Base-by-base conservation (phyloP, 2,888 invertebrate species). In the Dicycla oo region DNA sequence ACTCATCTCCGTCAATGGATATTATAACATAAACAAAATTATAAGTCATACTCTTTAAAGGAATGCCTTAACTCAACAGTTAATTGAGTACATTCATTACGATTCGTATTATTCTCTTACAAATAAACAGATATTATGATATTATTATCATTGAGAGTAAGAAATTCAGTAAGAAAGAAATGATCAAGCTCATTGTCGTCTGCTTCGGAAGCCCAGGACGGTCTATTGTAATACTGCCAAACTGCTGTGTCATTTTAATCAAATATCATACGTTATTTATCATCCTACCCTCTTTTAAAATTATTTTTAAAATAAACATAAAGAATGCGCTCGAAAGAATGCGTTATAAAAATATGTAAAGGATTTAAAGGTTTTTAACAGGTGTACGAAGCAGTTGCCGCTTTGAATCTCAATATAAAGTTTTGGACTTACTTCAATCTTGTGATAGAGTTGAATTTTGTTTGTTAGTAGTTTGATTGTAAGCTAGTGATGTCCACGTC, bases 321-420 rank as follows among this genome's bases (percentile, higher is more conserved):
- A 93, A 92, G 92, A 93, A 93, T 93, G 90, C 86, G 76, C 86
- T 87, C 86, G 64, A 83, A 93, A 92, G 94, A 94, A 94, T 94
- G 93, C 91, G 91, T 89, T 92, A 93, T 89, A 90, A 94, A 94
- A 94, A 94, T 94, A 94, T 93, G 91, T 93, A 91, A 92, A 93
- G 92, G 93, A 92, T 93, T 94, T 91, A 89, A 90, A 89, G 89
- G 90, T 89, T 90, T 89, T 90, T 92, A 94, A 94, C 94, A 94
- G 94, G 95, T 94, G 95, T 92, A 91, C 90, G 85, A 87, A 84
- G 86, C 85, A 86, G 87, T 86, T 85, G 88, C 80, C 82, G 75
- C 80, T 78, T 71, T 45, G 34, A 63, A 65, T 54, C 64, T 45
- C 43, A 69, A 54, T 74, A 69, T 68, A 6, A 71, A 67, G 85